phyloP scores from a whole-genome alignment of 92 coral and sea anemone genomes.

The Porites rus region DNA sequence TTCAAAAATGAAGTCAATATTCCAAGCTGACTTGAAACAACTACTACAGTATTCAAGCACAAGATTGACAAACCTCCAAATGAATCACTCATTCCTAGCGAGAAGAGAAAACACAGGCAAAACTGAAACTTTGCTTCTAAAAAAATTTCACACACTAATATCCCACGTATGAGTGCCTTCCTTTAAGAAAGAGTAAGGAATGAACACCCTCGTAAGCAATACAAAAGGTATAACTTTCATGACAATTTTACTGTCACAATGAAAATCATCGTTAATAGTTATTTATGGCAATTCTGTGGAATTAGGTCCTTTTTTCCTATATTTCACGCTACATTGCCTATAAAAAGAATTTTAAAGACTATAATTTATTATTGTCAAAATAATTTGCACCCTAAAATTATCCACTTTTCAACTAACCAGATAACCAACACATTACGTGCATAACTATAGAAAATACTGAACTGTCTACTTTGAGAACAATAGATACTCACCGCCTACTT shows the following conservation, averaged over 20 bases:
- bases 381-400: conserved; percentile 3
- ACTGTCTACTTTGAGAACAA: conserved; percentile 1
- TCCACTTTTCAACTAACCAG: not conserved
- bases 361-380: not conserved
- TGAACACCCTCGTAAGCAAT: conserved; percentile 14
- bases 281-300: not conserved
- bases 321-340: not conserved
- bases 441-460: not conserved
- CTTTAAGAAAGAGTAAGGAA: conserved; percentile 1
- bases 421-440: not conserved
- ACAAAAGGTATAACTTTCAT: conserved; percentile 28
- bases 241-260: not conserved
- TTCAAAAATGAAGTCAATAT: not conserved
- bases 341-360: not conserved
- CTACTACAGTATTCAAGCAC: not conserved
- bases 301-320: not conserved
- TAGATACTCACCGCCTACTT: conserved; percentile 47
- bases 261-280: conserved; percentile 8
- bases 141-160: conserved; percentile 34
- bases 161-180: conserved; percentile 15
- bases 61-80: conserved; percentile 21
- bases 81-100: conserved; percentile 23
- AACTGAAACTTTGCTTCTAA: not conserved
- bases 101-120: not conserved
- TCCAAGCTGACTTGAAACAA: not conserved